Evolutionary conservation across 2,888 invertebrate genomes (phyloP).

Genomic region (Nomada ruficornis): DNA sequence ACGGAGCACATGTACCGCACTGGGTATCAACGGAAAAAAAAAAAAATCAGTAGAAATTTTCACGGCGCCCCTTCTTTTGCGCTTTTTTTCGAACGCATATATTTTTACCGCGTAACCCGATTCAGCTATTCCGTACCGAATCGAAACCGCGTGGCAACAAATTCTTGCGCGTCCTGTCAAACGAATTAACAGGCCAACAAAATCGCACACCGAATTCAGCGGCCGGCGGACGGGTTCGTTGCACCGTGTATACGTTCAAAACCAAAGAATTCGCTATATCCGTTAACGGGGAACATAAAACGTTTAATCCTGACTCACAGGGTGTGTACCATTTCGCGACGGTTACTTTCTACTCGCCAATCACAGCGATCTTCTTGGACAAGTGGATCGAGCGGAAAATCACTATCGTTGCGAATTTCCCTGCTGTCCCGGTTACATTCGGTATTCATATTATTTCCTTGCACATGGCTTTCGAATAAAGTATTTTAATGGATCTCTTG

Average conservation of each 20-base stretch:
- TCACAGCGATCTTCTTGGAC: slow-evolving; percentile 46
- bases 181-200: slow-evolving; percentile 48
- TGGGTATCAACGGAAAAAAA: slow-evolving; percentile 19
- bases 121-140: not conserved
- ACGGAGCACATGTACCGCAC: slow-evolving; percentile 22
- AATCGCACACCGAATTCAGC: slow-evolving; percentile 32
- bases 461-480: not conserved
- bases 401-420: not conserved
- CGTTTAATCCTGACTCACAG: slow-evolving; percentile 48
- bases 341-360: slow-evolving; percentile 27
- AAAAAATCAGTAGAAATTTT: not conserved
- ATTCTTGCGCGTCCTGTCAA: slow-evolving; percentile 37
- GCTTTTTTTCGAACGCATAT: slow-evolving; percentile 11
- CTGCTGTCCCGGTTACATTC: not conserved
- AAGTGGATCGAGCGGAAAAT: slow-evolving; percentile 10
- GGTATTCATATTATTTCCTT: not conserved
- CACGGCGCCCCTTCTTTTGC: slow-evolving; percentile 8
- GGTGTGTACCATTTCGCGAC: slow-evolving; percentile 1
- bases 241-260: slow-evolving; percentile 51
- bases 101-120: slow-evolving; percentile 33
- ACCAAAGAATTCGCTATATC: slow-evolving; percentile 50
- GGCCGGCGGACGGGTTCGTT: slow-evolving; percentile 51
- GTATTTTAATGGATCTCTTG: not conserved
- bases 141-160: slow-evolving; percentile 31
- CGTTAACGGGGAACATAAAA: slow-evolving; percentile 42